Conservation (phyloP, 2,888 invertebrate genomes). For the Crossocerus cetratus region DNA sequence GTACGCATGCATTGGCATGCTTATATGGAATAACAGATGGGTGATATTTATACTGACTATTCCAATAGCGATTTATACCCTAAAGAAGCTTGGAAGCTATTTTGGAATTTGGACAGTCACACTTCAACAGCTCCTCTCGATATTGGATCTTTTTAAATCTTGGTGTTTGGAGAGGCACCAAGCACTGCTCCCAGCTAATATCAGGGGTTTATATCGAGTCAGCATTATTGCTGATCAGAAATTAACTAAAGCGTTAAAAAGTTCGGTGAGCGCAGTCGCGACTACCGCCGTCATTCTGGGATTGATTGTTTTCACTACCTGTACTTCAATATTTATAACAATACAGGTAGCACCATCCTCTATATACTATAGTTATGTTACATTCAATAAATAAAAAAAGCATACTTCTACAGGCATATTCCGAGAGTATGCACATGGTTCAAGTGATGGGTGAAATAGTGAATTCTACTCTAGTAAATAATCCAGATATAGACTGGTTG, state of each 20-base stretch:
- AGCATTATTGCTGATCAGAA: constrained; percentile 82
- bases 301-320: constrained; percentile 87
- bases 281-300: constrained; percentile 91
- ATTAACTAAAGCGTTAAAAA: constrained; percentile 82
- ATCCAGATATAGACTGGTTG: constrained; percentile 87
- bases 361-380: not conserved
- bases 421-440: constrained; percentile 94
- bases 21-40: constrained; percentile 93
- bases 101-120: constrained; percentile 77
- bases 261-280: constrained; percentile 91
- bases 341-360: constrained; percentile 83
- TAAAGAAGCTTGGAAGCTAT: constrained; percentile 78
- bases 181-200: constrained; percentile 86
- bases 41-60: constrained; percentile 86
- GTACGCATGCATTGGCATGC: constrained; percentile 89
- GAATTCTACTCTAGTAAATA: constrained; percentile 92
- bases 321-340: constrained; percentile 89
- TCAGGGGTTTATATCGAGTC: constrained; percentile 87
- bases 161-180: constrained; percentile 84
- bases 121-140: constrained; percentile 70
- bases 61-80: constrained; percentile 85
- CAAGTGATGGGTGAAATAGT: constrained; percentile 92
- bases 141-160: constrained; percentile 75
- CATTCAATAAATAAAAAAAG: not conserved
- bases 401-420: constrained; percentile 84